Conservation (phyloP, 35 echinoderm and acorn worm genomes). For the Anneissia japonica region DNA sequence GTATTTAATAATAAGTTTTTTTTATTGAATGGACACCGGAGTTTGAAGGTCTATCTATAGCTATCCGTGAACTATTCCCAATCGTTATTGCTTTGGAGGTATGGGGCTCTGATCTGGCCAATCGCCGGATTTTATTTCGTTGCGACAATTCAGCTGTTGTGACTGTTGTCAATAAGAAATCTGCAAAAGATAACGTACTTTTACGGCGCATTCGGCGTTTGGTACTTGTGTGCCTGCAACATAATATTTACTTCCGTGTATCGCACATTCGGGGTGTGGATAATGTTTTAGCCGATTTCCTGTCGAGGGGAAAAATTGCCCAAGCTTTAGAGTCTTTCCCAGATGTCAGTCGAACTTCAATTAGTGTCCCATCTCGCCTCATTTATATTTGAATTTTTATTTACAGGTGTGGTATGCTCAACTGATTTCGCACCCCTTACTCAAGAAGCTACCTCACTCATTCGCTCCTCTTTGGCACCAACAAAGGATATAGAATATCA, state of each 20-base stretch:
- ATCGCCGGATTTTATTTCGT: background rate
- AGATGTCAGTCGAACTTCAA: background rate
- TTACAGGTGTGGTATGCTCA: background rate
- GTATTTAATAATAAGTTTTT: background rate
- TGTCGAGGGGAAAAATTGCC: background rate
- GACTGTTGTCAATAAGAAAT: background rate
- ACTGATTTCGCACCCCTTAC: background rate
- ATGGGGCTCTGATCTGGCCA: background rate
- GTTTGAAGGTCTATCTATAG: background rate
- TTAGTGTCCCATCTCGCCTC: background rate
- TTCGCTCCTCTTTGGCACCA: background rate
- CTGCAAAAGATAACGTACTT: background rate
- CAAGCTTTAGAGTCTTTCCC: background rate
- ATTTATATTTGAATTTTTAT: background rate
- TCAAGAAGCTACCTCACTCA: background rate
- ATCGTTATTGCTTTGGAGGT: background rate
- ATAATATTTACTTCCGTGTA: background rate
- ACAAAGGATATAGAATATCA: background rate
- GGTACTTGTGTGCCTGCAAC: background rate
- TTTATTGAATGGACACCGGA: background rate
- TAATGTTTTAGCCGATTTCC: background rate
- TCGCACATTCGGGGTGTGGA: background rate
- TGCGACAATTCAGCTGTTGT: background rate
- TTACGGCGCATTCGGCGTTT: background rate
- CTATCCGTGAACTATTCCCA: background rate